Percentiles rank a stretch among this genome's conserved stretches.
Conservation (phyloP, 2,113 vertebrate species). For the Paracyprichromis sp. region DNA sequence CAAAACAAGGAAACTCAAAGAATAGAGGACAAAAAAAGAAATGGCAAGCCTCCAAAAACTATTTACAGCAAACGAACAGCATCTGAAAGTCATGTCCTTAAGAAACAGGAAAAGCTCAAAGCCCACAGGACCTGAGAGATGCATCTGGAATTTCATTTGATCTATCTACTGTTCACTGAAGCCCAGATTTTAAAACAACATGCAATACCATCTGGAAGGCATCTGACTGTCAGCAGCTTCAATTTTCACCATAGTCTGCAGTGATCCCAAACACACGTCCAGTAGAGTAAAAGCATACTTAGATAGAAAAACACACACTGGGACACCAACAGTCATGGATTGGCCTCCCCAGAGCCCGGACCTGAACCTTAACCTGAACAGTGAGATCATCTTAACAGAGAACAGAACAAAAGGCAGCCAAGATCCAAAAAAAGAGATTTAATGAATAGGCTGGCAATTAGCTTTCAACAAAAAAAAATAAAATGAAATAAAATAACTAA, state of each 20-base stretch:
- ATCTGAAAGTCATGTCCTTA: neutral
- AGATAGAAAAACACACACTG: neutral
- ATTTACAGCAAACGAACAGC: neutral
- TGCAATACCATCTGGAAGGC: neutral
- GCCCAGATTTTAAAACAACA: neutral
- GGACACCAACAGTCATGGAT: neutral
- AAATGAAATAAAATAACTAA: neutral
- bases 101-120: neutral
- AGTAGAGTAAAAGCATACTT: neutral
- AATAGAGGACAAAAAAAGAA: neutral
- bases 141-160: neutral
- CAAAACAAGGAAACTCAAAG: neutral
- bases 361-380: neutral
- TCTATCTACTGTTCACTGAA: neutral
- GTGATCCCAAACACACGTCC: neutral
- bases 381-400: neutral
- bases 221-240: neutral
- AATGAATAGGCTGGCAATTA: rapidly evolving
- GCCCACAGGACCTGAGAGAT: neutral
- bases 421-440: neutral
- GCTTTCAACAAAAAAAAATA: neutral
- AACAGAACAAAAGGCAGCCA: neutral
- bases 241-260: neutral
- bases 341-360: neutral
- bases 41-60: neutral